These are phyloP conservation scores for Neomorphus geoffroyi DNA, from an alignment of 2,797 vertebrate genomes.

Conservation along the genomic window DNA sequence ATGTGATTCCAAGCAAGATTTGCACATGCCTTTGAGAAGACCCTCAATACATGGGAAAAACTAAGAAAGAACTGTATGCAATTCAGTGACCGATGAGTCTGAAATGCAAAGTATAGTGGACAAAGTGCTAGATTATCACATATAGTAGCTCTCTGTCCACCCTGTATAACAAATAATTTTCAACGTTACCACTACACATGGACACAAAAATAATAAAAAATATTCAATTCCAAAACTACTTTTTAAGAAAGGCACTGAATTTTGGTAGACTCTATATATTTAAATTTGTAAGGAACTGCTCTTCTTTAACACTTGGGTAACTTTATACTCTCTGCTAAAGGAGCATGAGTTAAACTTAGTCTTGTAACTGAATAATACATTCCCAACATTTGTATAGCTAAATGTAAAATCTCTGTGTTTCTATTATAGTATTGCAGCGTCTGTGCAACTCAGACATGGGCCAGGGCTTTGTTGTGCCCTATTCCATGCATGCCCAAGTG, in stretches of 20 bases:
- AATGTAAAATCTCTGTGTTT: not conserved
- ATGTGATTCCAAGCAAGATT: not conserved
- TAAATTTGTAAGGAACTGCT: not conserved
- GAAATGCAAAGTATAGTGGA: not conserved
- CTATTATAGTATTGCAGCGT: not conserved
- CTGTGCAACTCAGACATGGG: not conserved
- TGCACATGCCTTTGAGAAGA: not conserved
- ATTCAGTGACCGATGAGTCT: not conserved
- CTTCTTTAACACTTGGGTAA: not conserved
- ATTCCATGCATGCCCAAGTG: not conserved
- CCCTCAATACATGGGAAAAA: not conserved
- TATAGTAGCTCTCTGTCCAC: not conserved
- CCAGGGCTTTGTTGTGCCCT: not conserved
- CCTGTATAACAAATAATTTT: not conserved
- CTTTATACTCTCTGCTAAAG: not conserved
- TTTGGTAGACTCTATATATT: not conserved
- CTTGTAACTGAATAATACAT: not conserved
- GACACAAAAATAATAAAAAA: not conserved
- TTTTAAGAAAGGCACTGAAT: not conserved
- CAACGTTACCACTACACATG: not conserved
- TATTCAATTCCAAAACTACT: not conserved
- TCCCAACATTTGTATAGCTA: not conserved
- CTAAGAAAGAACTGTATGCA: not conserved
- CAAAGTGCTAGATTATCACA: not conserved
- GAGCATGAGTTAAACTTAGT: not conserved